Evolutionary conservation across 2,888 invertebrate genomes (phyloP).

Genomic region (Tetragonisca angustula): DNA sequence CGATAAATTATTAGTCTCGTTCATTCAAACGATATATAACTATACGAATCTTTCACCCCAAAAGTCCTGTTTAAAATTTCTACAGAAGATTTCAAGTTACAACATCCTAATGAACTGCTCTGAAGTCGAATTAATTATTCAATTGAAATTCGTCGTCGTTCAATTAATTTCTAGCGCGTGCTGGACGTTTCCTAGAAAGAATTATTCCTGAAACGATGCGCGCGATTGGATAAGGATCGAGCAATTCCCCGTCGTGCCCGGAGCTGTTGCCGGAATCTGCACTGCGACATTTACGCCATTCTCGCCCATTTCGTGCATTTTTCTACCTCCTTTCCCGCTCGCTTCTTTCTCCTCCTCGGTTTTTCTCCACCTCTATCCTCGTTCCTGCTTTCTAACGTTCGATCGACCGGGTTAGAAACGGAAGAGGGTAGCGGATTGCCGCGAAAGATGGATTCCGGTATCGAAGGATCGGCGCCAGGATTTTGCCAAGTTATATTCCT

Average conservation of each 20-base stretch:
- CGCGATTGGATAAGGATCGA: conserved; percentile 48
- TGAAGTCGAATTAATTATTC: too few relatives aligned
- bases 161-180: too few relatives aligned
- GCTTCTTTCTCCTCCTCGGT: background rate
- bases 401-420: conserved; percentile 43
- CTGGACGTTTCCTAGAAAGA: too few relatives aligned
- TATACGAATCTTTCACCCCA: too few relatives aligned
- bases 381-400: conserved; percentile 47
- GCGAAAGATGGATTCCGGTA: conserved; percentile 71
- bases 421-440: conserved; percentile 59
- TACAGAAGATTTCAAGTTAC: too few relatives aligned
- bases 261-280: conserved; percentile 64
- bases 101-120: too few relatives aligned
- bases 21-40: too few relatives aligned
- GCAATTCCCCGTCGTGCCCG: conserved; percentile 62
- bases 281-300: conserved; percentile 70
- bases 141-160: too few relatives aligned
- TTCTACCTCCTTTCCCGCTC: conserved; percentile 26
- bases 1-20: too few relatives aligned
- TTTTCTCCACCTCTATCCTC: background rate
- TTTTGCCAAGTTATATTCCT: conserved; percentile 69
- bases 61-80: too few relatives aligned
- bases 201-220: background rate
- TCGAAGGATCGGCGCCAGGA: conserved; percentile 69
- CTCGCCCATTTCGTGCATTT: conserved; percentile 52